Evolutionary conservation across 2,797 vertebrate genomes (phyloP).

Genomic region (Podarcis lilfordi): DNA sequence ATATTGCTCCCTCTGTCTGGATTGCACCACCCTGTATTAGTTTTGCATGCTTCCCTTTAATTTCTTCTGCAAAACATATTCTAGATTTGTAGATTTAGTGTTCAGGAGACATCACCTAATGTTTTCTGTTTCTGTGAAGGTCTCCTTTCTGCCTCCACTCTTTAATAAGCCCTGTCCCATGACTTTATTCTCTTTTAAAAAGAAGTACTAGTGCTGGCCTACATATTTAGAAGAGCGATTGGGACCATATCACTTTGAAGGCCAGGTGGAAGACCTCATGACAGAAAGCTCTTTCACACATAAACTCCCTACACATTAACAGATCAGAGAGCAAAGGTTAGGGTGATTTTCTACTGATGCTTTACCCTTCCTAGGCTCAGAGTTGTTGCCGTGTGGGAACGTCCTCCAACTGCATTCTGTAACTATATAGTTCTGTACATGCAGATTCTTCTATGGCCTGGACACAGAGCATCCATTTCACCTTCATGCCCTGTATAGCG

Average conservation of each 20-base stretch:
- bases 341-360: neutral
- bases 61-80: neutral
- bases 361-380: neutral
- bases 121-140: neutral
- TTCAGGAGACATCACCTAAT: neutral
- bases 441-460: neutral
- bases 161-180: neutral
- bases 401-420: neutral
- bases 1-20: neutral
- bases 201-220: neutral
- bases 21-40: neutral
- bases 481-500: neutral
- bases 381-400: neutral
- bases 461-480: neutral
- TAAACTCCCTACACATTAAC: neutral
- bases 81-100: neutral
- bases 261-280: neutral
- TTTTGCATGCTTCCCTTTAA: neutral
- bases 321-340: neutral
- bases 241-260: neutral
- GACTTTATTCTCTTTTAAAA: neutral
- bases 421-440: neutral
- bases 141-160: too few species aligned
- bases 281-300: neutral
- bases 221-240: neutral